Evolutionary conservation across 1,140 invertebrate genomes (phyloP).

Genomic region (Drosophila novamexicana): DNA sequence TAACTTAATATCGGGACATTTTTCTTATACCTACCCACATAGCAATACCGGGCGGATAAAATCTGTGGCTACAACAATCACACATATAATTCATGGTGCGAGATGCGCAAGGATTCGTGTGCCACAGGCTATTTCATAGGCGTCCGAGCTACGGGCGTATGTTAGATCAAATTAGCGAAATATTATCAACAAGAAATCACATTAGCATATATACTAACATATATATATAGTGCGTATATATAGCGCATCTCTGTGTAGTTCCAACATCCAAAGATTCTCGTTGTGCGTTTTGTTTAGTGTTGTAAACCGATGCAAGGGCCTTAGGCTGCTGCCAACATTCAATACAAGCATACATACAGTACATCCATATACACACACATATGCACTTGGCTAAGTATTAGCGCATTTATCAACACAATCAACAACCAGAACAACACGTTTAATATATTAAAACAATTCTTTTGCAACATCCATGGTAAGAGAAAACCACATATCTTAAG

Average conservation of each 20-base stretch:
- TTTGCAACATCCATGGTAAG: slow-evolving; percentile 56
- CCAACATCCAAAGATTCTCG: slow-evolving; percentile 78
- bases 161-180: slow-evolving; percentile 56
- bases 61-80: slow-evolving; percentile 93
- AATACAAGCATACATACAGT: not conserved
- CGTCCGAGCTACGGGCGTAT: slow-evolving; percentile 88
- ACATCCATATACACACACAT: slow-evolving; percentile 5
- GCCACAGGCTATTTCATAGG: slow-evolving; percentile 91
- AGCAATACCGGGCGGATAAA: slow-evolving; percentile 61
- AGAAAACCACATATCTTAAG: slow-evolving; percentile 79
- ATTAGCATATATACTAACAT: slow-evolving; percentile 34
- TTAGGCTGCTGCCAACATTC: slow-evolving; percentile 35
- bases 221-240: slow-evolving; percentile 28
- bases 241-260: slow-evolving; percentile 57
- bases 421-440: slow-evolving; percentile 34
- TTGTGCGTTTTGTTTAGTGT: slow-evolving; percentile 65
- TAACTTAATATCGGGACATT: slow-evolving; percentile 12
- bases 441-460: slow-evolving; percentile 44
- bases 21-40: not conserved
- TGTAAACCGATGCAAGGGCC: slow-evolving; percentile 51
- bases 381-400: slow-evolving; percentile 61
- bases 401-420: slow-evolving; percentile 42
- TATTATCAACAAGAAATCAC: slow-evolving; percentile 25
- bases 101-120: slow-evolving; percentile 93
- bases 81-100: slow-evolving; percentile 94